Evolutionary conservation across 2,888 invertebrate species (phyloP).

Genomic region (Amaurobius ferox): DNA sequence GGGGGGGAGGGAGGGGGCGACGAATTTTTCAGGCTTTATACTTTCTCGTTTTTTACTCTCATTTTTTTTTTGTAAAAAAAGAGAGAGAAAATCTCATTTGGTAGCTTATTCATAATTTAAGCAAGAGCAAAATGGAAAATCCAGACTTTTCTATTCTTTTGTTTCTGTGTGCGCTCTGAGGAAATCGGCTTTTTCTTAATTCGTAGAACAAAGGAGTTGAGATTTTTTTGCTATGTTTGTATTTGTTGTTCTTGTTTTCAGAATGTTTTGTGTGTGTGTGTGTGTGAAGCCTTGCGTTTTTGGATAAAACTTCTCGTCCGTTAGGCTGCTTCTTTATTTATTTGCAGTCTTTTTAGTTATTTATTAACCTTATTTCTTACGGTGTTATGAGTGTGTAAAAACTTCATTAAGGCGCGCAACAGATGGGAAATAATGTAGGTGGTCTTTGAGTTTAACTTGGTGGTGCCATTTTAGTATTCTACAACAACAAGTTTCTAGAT

Average conservation of each 20-base stretch:
- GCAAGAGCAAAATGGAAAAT: conserved; percentile 48
- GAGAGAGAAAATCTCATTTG: conserved; percentile 54
- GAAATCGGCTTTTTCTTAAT: conserved; percentile 26
- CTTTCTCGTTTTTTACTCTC: not conserved
- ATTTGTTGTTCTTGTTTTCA: conserved; percentile 24
- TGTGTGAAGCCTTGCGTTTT: no score
- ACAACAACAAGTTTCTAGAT: no score
- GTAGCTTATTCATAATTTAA: conserved; percentile 65
- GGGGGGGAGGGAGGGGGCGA: no score
- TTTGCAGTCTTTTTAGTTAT: not conserved
- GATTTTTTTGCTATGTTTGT: conserved; percentile 17
- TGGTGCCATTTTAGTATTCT: not conserved
- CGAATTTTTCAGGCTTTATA: not conserved
- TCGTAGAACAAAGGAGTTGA: conserved; percentile 18
- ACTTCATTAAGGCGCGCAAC: conserved; percentile 22
- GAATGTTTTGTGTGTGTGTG: no score
- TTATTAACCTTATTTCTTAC: conserved; percentile 5
- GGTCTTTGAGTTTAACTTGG: not conserved
- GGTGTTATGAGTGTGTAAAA: not conserved
- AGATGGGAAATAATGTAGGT: not conserved
- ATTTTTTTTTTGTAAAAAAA: not conserved
- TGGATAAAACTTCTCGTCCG: no score
- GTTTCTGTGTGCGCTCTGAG: not conserved
- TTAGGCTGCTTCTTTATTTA: not conserved
- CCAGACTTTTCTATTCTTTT: conserved; percentile 29